These are phyloP conservation scores for Plebejus melissa DNA, from an alignment of 2,888 invertebrate species.

Conservation along the genomic window DNA sequence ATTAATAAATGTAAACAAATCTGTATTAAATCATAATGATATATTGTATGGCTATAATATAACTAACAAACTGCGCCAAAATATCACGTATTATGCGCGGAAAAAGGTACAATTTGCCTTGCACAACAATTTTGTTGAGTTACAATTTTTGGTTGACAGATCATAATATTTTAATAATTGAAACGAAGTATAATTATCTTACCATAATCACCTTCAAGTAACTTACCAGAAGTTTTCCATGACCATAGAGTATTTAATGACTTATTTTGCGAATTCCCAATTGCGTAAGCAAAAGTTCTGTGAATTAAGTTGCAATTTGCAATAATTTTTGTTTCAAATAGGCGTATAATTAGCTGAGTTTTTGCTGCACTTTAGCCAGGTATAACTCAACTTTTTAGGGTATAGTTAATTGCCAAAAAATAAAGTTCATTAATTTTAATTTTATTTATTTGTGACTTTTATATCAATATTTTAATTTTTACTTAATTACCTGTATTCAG, in stretches of 20 bases:
- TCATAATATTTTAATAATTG: background rate
- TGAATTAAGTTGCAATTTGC: slow-evolving; percentile 6
- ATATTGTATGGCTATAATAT: too few species aligned
- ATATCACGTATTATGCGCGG: too few species aligned
- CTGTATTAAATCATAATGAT: too few species aligned
- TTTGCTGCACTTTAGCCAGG: background rate
- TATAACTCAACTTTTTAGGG: background rate
- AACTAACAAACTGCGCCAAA: too few species aligned
- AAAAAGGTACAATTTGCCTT: too few species aligned
- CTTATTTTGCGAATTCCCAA: slow-evolving; percentile 19
- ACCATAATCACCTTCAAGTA: background rate
- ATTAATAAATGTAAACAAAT: too few species aligned
- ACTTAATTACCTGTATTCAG: too few species aligned
- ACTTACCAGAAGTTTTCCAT: slow-evolving; percentile 2
- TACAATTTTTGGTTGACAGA: too few species aligned
- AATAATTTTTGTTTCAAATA: background rate
- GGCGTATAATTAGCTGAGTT: slow-evolving; percentile 13
- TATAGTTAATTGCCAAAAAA: background rate
- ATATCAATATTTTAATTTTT: too few species aligned
- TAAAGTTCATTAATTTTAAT: too few species aligned
- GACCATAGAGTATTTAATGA: background rate
- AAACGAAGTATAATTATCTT: background rate
- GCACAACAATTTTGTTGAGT: too few species aligned
- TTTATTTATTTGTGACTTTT: background rate
- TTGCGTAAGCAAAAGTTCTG: slow-evolving; percentile 14